Base-by-base conservation (phyloP, 2,888 invertebrate species). In the Dynastes grantii region DNA sequence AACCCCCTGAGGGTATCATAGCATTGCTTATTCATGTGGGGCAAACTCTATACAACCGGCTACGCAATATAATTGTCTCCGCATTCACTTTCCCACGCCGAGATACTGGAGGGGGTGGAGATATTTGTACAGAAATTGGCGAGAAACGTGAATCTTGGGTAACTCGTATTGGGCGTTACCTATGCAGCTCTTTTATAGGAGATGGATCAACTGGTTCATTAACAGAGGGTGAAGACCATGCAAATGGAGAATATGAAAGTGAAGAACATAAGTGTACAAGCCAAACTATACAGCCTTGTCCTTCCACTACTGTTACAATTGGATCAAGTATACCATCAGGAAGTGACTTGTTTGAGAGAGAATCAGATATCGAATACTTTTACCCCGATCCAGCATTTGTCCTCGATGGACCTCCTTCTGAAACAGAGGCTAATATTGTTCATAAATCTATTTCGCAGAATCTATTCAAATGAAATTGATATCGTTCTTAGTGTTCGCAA, bases 311-410 rank as follows among this genome's bases (percentile, higher is more conserved):
- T 9, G 67, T 45, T 11, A 67, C 67, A 8, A 45, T 67, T 1
- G 45, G 45, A 6, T 45, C 67, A 8, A 45, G 29, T 9, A 0
- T 67, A n/a, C 40, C 40, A 3, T 40, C 67, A 6, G 67, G 67
- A 6, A 67, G 16, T 16, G 45, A 67, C 8, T 16, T 67, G 16
- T 67, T 6, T 2, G 67, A 67, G 8, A 67, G 67, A 16, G 67
- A 67, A 16, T 67, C 67, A 5, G 40, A 67, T 45, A 67, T 67
- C 37, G 67, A 67, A 16, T 67, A 45, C 49, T 45, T 29, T 22
- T 67, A 67, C 45, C 67, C 67, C 6, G 45, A 67, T 16, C 67
- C 67, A 40, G 9, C 45, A 4, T 67, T 67, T 40, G 29, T 67
- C 6, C n/a, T 67, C 9, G 67, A 45, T 29, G 45, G 22, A 45